Conservation (phyloP, 2,113 vertebrate genomes). For the Lycocorax pyrrhopterus region DNA sequence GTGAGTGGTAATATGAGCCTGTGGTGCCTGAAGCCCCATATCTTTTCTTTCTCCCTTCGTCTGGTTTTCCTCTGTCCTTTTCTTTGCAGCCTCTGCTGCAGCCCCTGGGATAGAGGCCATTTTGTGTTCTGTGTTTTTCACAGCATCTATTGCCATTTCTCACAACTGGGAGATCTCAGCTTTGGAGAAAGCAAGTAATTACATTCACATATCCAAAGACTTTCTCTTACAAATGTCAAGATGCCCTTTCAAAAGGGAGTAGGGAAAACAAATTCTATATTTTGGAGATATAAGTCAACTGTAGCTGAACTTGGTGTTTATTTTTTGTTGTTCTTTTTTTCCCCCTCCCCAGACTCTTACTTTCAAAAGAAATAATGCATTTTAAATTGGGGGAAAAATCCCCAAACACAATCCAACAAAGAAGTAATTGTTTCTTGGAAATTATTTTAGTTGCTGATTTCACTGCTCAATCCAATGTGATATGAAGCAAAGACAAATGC, state of each 20-base stretch:
- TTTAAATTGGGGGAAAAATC: neutral
- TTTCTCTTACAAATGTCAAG: neutral
- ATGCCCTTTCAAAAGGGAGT: neutral
- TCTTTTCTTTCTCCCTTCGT: neutral
- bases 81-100: neutral
- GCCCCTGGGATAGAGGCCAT: neutral
- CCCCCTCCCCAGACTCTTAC: neutral
- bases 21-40: neutral
- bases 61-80: neutral
- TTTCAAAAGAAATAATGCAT: neutral
- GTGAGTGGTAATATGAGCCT: neutral
- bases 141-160: neutral
- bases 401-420: neutral
- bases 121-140: neutral
- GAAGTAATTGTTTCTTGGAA: neutral
- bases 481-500: constrained; percentile 16
- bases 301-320: neutral
- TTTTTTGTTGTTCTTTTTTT: neutral
- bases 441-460: neutral
- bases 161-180: neutral
- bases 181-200: neutral
- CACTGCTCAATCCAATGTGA: neutral
- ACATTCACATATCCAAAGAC: neutral
- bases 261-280: neutral
- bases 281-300: neutral